phyloP scores from a whole-genome alignment of 2,113 vertebrate species.

The Cottus gobio region DNA sequence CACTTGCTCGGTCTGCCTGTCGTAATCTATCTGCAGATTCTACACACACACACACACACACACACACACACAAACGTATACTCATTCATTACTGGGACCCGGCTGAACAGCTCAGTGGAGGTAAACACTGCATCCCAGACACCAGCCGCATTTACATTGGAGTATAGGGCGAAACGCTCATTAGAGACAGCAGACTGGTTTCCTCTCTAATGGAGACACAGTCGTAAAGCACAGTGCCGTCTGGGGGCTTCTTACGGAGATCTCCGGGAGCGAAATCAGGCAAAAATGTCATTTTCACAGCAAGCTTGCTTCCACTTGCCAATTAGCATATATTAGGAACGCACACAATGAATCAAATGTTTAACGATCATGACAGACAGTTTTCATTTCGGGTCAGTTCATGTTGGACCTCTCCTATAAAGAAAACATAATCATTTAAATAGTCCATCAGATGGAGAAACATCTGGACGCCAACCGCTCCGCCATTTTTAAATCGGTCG shows the following conservation, averaged over 20 bases:
- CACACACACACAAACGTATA: background rate
- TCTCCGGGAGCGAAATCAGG: slow-evolving; percentile 20
- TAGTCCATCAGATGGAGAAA: slow-evolving; percentile 1
- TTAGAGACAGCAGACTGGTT: slow-evolving; percentile 71
- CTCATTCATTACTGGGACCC: background rate
- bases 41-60: slow-evolving; percentile 68
- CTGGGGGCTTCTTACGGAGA: slow-evolving; percentile 54
- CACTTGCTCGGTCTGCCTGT: slow-evolving; percentile 92
- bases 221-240: slow-evolving; percentile 54
- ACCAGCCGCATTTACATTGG: slow-evolving; percentile 49
- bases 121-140: slow-evolving; percentile 44
- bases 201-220: slow-evolving; percentile 50
- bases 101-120: background rate
- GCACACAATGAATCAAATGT: slow-evolving; percentile 16
- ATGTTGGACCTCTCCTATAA: background rate
- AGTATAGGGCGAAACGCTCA: slow-evolving; percentile 51
- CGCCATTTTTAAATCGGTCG: background rate
- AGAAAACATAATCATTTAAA: slow-evolving; percentile 1
- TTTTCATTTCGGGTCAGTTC: background rate
- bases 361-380: background rate
- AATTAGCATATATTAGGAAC: slow-evolving; percentile 41
- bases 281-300: slow-evolving; percentile 19
- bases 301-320: slow-evolving; percentile 10
- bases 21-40: slow-evolving; percentile 95
- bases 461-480: background rate